phyloP scores from a whole-genome alignment of 2,888 invertebrate genomes.

The Xanthorhoe spadicearia region DNA sequence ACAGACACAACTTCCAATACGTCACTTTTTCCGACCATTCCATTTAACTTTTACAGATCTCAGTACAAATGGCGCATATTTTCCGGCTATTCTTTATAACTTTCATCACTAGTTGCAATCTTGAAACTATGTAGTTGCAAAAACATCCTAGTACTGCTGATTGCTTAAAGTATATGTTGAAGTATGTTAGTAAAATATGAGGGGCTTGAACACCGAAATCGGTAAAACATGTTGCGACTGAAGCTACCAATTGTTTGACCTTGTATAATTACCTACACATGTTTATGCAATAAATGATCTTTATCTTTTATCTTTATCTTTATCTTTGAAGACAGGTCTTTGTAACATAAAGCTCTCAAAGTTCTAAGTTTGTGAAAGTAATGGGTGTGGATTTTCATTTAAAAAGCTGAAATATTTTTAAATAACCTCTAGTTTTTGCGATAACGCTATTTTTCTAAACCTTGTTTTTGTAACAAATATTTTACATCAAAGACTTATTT shows the following conservation, averaged over 20 bases:
- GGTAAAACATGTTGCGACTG: too few species aligned
- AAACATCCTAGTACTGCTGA: constrained; percentile 50
- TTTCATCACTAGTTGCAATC: constrained; percentile 50
- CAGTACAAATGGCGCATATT: neutral
- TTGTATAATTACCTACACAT: too few species aligned
- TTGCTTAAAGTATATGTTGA: constrained; percentile 43
- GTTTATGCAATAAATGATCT: too few species aligned
- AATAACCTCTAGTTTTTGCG: neutral
- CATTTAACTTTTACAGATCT: neutral
- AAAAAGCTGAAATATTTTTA: neutral
- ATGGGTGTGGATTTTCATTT: neutral
- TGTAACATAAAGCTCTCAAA: constrained; percentile 32
- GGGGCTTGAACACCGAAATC: constrained; percentile 33
- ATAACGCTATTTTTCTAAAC: too few species aligned
- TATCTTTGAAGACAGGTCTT: constrained; percentile 41
- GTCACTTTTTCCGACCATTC: constrained; percentile 3
- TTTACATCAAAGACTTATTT: too few species aligned
- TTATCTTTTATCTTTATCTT: too few species aligned
- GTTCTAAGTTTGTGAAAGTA: constrained; percentile 2
- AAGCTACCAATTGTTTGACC: too few species aligned
- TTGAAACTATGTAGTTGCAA: constrained; percentile 46
- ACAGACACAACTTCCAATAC: too few species aligned
- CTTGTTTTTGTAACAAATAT: too few species aligned
- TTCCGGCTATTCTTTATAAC: constrained; percentile 8
- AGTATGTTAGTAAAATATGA: constrained; percentile 22